Evolutionary conservation across 2,113 vertebrate species (phyloP).

Genomic region (Trichechus manatus): DNA sequence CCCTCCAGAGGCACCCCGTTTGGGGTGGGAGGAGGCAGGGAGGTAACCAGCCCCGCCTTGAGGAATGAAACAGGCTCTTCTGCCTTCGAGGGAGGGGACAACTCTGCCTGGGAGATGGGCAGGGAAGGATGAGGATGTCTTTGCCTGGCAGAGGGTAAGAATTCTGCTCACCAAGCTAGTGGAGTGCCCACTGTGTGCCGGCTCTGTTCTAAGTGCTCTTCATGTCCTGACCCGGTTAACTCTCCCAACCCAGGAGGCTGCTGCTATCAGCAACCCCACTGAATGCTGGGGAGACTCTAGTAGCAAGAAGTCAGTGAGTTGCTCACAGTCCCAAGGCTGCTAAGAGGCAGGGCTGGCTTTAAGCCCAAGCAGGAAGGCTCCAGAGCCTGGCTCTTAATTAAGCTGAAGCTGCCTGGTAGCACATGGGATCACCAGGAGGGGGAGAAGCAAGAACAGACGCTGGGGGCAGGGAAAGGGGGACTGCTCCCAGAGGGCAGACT

Average conservation of each 20-base stretch:
- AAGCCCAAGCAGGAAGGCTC: background rate
- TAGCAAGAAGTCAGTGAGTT: background rate
- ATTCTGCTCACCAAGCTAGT: accelerated
- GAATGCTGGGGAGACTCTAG: background rate
- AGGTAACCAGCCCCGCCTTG: background rate
- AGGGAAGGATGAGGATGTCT: background rate
- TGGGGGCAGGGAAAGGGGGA: background rate
- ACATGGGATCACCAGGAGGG: background rate
- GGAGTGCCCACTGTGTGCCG: accelerated
- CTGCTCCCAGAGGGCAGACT: background rate
- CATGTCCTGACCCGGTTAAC: accelerated
- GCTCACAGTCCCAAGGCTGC: background rate
- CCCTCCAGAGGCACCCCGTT: accelerated
- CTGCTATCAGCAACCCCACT: background rate
- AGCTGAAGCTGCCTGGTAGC: accelerated
- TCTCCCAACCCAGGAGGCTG: background rate
- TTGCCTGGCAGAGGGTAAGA: background rate
- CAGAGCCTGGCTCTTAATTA: background rate
- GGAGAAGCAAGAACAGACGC: accelerated
- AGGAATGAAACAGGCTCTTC: background rate
- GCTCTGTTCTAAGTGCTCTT: background rate
- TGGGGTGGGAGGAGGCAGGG: accelerated
- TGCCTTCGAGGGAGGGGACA: background rate
- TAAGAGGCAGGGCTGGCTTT: background rate
- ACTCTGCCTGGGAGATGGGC: background rate